Percentiles rank a stretch among this genome's conserved stretches.
These are phyloP conservation scores for Zaprionus obscuricornis DNA, from an alignment of 2,888 invertebrate species.

Conservation along the genomic window DNA sequence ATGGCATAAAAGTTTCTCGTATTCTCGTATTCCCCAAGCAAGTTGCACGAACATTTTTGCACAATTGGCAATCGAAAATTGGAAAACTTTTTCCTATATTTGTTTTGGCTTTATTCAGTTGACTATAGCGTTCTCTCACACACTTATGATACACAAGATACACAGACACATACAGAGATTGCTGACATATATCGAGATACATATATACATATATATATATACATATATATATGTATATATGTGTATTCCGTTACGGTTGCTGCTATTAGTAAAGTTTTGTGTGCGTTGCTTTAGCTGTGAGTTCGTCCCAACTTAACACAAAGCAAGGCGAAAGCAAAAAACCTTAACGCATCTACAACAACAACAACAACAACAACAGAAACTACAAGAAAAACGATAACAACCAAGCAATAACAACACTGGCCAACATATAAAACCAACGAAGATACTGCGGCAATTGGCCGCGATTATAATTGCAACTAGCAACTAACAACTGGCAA, in stretches of 20 bases:
- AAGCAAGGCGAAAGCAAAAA: slow-evolving; percentile 44
- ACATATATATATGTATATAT: slow-evolving; percentile 29
- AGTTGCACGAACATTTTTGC: slow-evolving; percentile 67
- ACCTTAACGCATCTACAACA: slow-evolving; percentile 43
- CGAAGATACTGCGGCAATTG: slow-evolving; percentile 45
- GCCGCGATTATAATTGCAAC: slow-evolving; percentile 67
- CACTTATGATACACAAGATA: slow-evolving; percentile 8
- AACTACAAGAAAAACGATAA: background rate
- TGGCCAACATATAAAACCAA: slow-evolving; percentile 9
- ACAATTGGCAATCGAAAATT: slow-evolving; percentile 78
- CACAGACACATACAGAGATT: slow-evolving; percentile 19
- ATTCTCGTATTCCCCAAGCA: slow-evolving; percentile 67
- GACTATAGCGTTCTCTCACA: slow-evolving; percentile 41
- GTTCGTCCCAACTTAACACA: slow-evolving; percentile 48
- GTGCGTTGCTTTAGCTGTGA: slow-evolving; percentile 53
- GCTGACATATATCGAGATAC: slow-evolving; percentile 17
- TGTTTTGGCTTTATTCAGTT: slow-evolving; percentile 77
- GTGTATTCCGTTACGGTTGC: slow-evolving; percentile 41
- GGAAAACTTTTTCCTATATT: slow-evolving; percentile 76
- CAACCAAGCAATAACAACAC: background rate
- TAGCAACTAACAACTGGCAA: slow-evolving; percentile 41
- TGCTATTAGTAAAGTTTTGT: slow-evolving; percentile 71
- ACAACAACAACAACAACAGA: slow-evolving; percentile 11
- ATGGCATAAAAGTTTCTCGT: slow-evolving; percentile 64
- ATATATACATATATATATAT: slow-evolving; percentile 3